phyloP scores from a whole-genome alignment of 2,888 invertebrate genomes.

The Tenthredo livida region DNA sequence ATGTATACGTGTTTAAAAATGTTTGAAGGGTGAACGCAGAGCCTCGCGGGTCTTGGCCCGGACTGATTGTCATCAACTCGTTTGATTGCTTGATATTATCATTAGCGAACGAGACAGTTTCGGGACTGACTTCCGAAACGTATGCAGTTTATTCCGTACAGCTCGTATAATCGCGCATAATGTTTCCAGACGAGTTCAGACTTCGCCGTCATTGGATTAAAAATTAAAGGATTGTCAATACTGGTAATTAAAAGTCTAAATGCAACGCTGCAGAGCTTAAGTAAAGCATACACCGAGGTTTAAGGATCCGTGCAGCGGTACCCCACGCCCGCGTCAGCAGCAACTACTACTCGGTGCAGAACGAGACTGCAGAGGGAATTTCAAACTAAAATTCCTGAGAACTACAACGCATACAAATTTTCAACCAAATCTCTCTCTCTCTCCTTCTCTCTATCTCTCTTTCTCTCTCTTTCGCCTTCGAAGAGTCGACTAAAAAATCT shows the following conservation, averaged over 20 bases:
- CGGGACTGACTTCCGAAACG: conserved; percentile 30
- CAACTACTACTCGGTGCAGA: background rate
- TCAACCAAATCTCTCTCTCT: background rate
- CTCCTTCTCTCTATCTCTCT: background rate
- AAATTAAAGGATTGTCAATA: background rate
- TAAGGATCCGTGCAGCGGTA: background rate
- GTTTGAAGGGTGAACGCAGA: conserved; percentile 72
- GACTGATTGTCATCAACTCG: conserved; percentile 73
- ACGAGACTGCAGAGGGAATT: background rate
- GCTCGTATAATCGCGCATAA: background rate
- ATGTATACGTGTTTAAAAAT: conserved; percentile 67
- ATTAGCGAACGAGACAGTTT: conserved; percentile 62
- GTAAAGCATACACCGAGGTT: background rate
- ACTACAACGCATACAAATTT: conserved; percentile 41
- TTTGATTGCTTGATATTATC: conserved; percentile 74
- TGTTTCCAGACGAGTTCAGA: background rate
- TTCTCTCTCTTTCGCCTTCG: background rate
- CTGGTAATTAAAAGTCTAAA: conserved; percentile 2
- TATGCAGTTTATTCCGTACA: conserved; percentile 11
- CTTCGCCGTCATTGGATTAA: background rate
- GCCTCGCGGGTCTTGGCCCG: conserved; percentile 65
- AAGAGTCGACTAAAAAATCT: conserved; percentile 37
- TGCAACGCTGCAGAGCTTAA: background rate
- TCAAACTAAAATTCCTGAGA: conserved; percentile 29
- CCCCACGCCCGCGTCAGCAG: background rate